Evolutionary conservation across 2,797 vertebrate genomes (phyloP), one percentile per base, ranked within the genome.

Genomic region (Ammospiza maritima): DNA sequence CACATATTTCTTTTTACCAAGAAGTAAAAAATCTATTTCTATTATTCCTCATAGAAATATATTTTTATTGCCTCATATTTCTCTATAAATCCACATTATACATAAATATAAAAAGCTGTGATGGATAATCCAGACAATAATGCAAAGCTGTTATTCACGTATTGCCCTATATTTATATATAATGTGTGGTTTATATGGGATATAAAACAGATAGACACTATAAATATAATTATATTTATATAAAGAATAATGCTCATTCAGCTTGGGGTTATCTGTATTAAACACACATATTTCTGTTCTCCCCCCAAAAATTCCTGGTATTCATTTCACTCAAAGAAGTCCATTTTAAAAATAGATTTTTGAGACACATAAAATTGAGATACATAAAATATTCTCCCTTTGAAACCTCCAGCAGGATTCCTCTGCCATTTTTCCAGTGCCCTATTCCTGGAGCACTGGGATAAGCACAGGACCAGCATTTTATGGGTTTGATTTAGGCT

Each of bases 311-410:
- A 34, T 1, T 7, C 14, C 16, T 14, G 27, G 13, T 3, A 5
- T 62, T 42, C 23, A 34, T 62, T 61, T 26, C 21, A 6, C 14
- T 62, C 13, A 29, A 34, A 42, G 54, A 70, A 36, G 11, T 10
- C 18, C 4, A 5, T 44, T 76, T 34, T 8, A 8, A 50, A 64
- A 54, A 10, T n/a, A 32, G 53, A 22, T 6, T 32, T 54, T 1
- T 10, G 18, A n/a, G 30, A 6, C 4, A 5, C 15, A 16, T 34
- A 4, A 71, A 60, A 9, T 0, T 10, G 18, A n/a, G n/a, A 5
- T 4, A 6, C 6, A 11, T 38, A 3, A 71, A 60, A 32, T 25
- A 29, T 14, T 12, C 20, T 48, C 34, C 40, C 34, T 80, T 25
- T 22, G 32, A 8, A 27, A 36, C 16, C 40, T 30, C 26, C 16